Evolutionary conservation across 2,888 invertebrate species (phyloP), one percentile per base, ranked within the genome.

Genomic region (Dryobota labecula): DNA sequence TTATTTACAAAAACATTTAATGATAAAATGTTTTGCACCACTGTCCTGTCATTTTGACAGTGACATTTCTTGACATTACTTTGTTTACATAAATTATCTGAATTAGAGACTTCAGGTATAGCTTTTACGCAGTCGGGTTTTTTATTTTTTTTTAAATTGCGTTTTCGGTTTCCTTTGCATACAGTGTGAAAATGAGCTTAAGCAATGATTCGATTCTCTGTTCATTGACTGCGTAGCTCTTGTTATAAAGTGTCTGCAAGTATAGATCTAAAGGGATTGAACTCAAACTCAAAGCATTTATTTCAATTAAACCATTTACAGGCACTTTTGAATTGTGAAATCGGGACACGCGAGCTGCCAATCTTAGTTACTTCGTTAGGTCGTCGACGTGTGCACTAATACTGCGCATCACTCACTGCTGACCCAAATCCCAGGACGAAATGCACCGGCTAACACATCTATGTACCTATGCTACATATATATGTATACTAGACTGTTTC

Each of bases 321-420:
- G n/a, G n/a, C n/a, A n/a, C n/a, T n/a, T n/a, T n/a, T n/a, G n/a
- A n/a, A n/a, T n/a, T n/a, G n/a, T n/a, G n/a, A n/a, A 58, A 45
- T 20, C 24, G 20, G 30, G 15, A 18, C 45, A 73, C 8, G 38
- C 38, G 45, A 15, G 41, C 54, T 69, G 68, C 54, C 54, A 43
- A 54, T 69, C 56, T 43, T 15, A 43, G 33, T 68, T 70, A 41
- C 41, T 41, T 71, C 24, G 33, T 54, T 9, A 62, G 30, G 30
- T 74, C 20, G 13, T 24, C 30, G 24, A 30, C n/a, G 38, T 18
- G 45, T 47, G 24, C 15, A 38, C n/a, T 38, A 36, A 11, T 30
- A 33, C 62, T 43, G 67, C 27, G 9, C 54, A 38, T 24, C n/a
- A 36, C 36, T 54, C 15, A 45, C n/a, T 38, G 54, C 13, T 45